These are phyloP conservation scores for Campylomormyrus tamandua DNA, from an alignment of 2,113 vertebrate species.

Conservation along the genomic window DNA sequence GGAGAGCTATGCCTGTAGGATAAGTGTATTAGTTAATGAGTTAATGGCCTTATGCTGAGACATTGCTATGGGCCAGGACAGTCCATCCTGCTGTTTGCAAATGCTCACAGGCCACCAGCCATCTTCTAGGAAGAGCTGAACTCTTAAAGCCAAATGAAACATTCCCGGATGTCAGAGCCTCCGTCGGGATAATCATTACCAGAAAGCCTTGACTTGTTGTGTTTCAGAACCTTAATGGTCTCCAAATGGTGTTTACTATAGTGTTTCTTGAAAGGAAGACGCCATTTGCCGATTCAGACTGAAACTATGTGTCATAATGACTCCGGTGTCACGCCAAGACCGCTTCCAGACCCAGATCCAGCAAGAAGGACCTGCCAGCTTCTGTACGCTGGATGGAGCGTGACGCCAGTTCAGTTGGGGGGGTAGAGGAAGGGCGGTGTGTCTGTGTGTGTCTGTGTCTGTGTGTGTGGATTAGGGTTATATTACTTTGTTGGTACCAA, in stretches of 20 bases:
- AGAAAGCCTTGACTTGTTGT: slow-evolving; percentile 2
- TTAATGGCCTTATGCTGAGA: not conserved
- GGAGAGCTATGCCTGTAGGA: not conserved
- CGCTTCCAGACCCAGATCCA: not conserved
- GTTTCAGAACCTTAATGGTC: slow-evolving; percentile 1
- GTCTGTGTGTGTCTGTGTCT: not conserved
- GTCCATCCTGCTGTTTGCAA: not conserved
- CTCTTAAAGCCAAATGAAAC: slow-evolving; percentile 1
- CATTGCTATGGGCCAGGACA: not conserved
- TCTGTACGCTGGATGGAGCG: slow-evolving; percentile 41
- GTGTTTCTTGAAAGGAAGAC: not conserved
- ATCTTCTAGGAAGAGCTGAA: not conserved
- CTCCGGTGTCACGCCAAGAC: too few species aligned
- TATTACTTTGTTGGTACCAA: too few species aligned
- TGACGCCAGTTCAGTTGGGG: slow-evolving; percentile 56
- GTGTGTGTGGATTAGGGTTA: not conserved
- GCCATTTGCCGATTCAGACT: not conserved
- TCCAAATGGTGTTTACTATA: not conserved
- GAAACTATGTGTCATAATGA: not conserved
- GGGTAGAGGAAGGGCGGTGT: not conserved
- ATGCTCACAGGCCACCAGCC: not conserved
- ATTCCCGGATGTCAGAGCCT: not conserved
- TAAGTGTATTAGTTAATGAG: not conserved
- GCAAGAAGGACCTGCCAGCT: slow-evolving; percentile 39
- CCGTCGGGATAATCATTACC: not conserved